These are phyloP conservation scores for Triplophysa yarkandensis DNA, from an alignment of 2,797 vertebrate genomes.

Conservation along the genomic window DNA sequence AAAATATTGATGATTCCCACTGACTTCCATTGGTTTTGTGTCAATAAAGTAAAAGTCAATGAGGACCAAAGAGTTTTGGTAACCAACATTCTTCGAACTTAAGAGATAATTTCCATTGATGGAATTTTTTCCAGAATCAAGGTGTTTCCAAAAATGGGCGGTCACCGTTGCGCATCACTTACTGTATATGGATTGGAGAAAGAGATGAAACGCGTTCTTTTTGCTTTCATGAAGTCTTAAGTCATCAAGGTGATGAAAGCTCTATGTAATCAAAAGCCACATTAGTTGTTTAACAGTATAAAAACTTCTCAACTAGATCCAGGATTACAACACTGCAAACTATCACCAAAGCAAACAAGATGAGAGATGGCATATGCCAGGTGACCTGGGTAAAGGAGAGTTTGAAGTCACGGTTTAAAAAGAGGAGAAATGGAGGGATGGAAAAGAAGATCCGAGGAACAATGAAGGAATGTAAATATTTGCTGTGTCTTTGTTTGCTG, in stretches of 20 bases:
- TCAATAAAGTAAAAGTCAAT: no score
- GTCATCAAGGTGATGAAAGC: slow-evolving; percentile 22
- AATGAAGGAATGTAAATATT: slow-evolving; percentile 78
- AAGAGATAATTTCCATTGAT: not conserved
- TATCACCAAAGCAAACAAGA: slow-evolving; percentile 15
- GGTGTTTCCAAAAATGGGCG: not conserved
- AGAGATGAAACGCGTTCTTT: slow-evolving; percentile 5
- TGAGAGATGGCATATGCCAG: not conserved
- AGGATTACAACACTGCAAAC: slow-evolving; percentile 2
- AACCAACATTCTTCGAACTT: no score
- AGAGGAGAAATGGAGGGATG: slow-evolving; percentile 20
- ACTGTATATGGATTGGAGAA: not conserved
- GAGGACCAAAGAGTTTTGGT: no score
- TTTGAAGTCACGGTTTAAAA: slow-evolving; percentile 13
- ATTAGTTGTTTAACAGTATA: slow-evolving; percentile 36
- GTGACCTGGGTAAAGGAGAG: slow-evolving; percentile 28
- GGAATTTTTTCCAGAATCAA: not conserved
- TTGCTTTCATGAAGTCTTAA: not conserved
- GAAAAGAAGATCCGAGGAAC: slow-evolving; percentile 63
- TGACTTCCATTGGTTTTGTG: no score
- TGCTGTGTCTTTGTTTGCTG: slow-evolving; percentile 69
- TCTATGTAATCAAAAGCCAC: slow-evolving; percentile 34
- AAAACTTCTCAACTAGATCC: slow-evolving; percentile 36
- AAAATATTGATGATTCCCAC: no score
- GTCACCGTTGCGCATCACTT: not conserved